Conservation (phyloP, 2,113 vertebrate species). For the Cyprinodon brontotheroides region DNA sequence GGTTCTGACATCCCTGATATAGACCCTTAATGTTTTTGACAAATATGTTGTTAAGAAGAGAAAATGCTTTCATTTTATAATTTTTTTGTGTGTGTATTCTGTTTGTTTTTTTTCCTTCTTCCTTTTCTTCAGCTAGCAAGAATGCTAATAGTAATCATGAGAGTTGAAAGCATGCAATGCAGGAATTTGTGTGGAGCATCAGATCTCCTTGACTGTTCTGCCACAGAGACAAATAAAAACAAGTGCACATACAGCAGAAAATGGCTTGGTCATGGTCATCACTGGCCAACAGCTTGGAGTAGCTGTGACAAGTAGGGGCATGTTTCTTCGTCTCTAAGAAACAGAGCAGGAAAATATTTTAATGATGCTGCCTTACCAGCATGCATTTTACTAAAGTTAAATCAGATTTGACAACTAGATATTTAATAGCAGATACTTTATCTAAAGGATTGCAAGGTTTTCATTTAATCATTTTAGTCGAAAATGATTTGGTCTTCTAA, state of each 20-base stretch:
- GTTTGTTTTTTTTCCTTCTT: background rate
- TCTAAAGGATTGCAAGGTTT: background rate
- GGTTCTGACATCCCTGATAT: too few relatives aligned
- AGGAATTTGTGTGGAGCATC: conserved; percentile 62
- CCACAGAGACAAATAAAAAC: conserved; percentile 28
- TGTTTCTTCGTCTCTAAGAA: conserved; percentile 66
- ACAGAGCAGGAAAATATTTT: conserved; percentile 57
- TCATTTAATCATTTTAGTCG: background rate
- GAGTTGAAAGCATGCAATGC: conserved; percentile 70
- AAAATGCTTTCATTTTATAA: background rate
- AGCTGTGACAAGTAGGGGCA: conserved; percentile 62
- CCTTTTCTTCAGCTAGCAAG: conserved; percentile 29
- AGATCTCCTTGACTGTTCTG: conserved; percentile 65
- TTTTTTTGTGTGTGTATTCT: too few relatives aligned
- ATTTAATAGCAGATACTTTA: conserved; percentile 19
- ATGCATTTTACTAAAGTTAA: conserved; percentile 56
- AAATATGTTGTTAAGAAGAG: conserved; percentile 57
- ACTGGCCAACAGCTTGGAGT: conserved; percentile 66
- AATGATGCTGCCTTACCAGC: conserved; percentile 34
- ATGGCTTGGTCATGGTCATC: conserved; percentile 75
- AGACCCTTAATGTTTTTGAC: conserved; percentile 49
- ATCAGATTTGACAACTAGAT: conserved; percentile 39
- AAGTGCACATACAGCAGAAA: conserved; percentile 70
- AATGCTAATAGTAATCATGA: conserved; percentile 52
- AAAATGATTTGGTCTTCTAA: too few relatives aligned